Evolutionary conservation across 2,888 invertebrate genomes (phyloP), one percentile per base, ranked within the genome.

Genomic region (Rhagium mordax): DNA sequence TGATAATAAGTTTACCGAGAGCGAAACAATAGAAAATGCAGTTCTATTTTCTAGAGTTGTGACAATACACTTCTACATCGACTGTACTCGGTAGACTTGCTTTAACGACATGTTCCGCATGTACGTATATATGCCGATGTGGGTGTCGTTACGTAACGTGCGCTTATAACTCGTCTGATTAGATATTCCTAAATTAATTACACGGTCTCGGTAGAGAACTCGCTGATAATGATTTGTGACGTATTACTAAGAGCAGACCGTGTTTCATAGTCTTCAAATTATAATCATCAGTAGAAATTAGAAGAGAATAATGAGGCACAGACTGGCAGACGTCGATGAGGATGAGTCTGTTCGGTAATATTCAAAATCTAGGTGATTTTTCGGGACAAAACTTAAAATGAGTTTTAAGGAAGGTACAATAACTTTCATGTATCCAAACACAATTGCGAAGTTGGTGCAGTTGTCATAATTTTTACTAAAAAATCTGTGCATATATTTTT

Each of bases 161-260:
- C 69, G 69, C 75, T 70, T 71, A 76, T 64, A 74, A 24, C 33
- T 60, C 61, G 62, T 51, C 55, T 68, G 74, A 74, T 76, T 76
- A 76, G 76, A 77, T 77, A 74, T 74, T 73, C 71, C 71, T 66
- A 69, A 71, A 77, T 74, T 77, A 77, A 77, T 73, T 73, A 71
- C 67, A 68, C 65, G 48, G 8, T 68, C 70, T 70, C 27, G 72
- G 57, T 33, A n/a, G 33, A 53, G 53, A 53, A 65, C 33, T 20
- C 5, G 62, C 59, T 59, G 75, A 72, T 75, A 75, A 75, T 71
- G 71, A 71, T 70, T 73, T 66, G 75, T 69, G 68, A 68, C 59
- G 59, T 41, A 68, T 67, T 68, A 48, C 49, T 59, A 47, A 59
- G 59, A 68, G 68, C 48, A 8, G 27, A 20, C 49, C 59, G 4